These are phyloP conservation scores for Synodontis membranacea DNA, from an alignment of 2,113 vertebrate genomes.

Conservation along the genomic window DNA sequence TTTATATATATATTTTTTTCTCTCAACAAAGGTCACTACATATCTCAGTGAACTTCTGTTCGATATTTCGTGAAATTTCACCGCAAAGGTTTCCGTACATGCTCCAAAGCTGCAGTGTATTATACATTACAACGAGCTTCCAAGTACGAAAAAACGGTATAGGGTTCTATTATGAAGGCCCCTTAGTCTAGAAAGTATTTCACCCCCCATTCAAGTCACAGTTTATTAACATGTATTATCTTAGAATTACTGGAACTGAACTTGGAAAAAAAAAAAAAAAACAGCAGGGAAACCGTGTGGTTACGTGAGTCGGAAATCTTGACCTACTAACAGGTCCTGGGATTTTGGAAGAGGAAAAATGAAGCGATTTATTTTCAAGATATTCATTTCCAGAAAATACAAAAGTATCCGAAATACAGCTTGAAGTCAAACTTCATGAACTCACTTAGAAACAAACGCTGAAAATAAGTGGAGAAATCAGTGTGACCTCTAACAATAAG, in stretches of 20 bases:
- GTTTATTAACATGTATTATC: not conserved
- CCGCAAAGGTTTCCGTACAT: not conserved
- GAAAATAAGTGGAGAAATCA: conserved; percentile 37
- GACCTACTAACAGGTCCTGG: not conserved
- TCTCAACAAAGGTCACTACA: not conserved
- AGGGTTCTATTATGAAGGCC: not conserved
- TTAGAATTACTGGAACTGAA: not conserved
- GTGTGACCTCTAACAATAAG: conserved; percentile 60
- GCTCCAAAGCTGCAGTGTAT: not conserved
- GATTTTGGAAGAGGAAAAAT: not conserved
- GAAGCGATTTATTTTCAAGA: not conserved
- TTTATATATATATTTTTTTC: not conserved
- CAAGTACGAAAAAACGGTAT: too few relatives aligned
- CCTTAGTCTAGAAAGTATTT: not conserved
- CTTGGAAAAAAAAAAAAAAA: too few relatives aligned
- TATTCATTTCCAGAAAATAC: not conserved
- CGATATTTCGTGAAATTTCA: not conserved
- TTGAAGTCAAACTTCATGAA: not conserved
- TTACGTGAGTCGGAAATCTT: not conserved
- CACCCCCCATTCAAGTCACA: conserved; percentile 5
- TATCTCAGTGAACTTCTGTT: not conserved
- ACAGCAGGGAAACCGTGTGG: not conserved
- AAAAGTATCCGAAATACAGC: not conserved
- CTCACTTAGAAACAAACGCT: conserved; percentile 11
- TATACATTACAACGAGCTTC: too few relatives aligned